Percentiles rank a stretch among this genome's conserved stretches.
Conservation (phyloP, 1,140 invertebrate genomes). For the Halyomorpha halys region DNA sequence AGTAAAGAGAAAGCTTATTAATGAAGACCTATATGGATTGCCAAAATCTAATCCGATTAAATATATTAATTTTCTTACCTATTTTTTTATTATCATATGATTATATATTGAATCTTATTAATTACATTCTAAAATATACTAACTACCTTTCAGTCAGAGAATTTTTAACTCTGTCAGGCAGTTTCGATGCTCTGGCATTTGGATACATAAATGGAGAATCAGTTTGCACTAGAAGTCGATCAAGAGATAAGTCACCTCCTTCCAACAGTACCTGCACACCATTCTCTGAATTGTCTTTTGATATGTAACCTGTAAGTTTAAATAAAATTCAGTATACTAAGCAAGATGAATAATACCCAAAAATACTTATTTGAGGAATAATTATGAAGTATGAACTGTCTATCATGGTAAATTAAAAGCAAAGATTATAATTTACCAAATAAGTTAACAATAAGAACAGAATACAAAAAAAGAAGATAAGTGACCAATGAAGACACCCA, state of each 20-base stretch:
- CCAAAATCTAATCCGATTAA: too few species aligned
- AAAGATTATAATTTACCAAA: too few species aligned
- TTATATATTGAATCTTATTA: too few species aligned
- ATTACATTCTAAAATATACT: not conserved
- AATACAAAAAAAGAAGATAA: too few species aligned
- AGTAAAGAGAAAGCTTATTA: too few species aligned
- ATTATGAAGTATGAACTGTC: too few species aligned
- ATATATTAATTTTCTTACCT: too few species aligned
- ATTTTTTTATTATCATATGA: too few species aligned
- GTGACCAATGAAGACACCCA: too few species aligned
- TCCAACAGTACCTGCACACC: constrained; percentile 75
- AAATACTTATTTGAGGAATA: not conserved
- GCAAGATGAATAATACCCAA: constrained; percentile 30
- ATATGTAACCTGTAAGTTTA: constrained; percentile 60
- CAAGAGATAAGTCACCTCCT: constrained; percentile 66
- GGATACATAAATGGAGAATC: constrained; percentile 95
- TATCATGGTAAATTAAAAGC: too few species aligned
- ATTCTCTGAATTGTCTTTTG: constrained; percentile 86
- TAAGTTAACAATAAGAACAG: too few species aligned
- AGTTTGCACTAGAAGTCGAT: constrained; percentile 77
- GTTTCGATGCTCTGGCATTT: constrained; percentile 83
- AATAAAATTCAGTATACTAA: not conserved
- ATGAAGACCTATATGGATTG: too few species aligned
- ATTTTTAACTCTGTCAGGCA: constrained; percentile 76
- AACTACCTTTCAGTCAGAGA: constrained; percentile 68